phyloP scores from a whole-genome alignment of 2,888 invertebrate species.

The Catocala fraxini region DNA sequence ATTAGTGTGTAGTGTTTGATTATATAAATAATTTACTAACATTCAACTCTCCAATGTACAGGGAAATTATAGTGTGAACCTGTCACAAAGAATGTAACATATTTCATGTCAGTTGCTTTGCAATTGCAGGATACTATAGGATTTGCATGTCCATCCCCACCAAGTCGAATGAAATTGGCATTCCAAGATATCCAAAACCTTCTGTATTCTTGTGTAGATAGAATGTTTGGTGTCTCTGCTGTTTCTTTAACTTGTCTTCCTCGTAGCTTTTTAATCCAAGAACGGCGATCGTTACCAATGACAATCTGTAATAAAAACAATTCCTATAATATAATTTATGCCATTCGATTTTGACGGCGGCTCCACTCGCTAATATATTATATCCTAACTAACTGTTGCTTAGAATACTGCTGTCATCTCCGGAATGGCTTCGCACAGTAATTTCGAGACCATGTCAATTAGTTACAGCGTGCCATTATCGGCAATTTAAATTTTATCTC shows the following conservation, averaged over 20 bases:
- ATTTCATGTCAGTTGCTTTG: conserved; percentile 53
- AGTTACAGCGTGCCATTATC: too few relatives aligned
- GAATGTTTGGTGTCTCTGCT: conserved; percentile 74
- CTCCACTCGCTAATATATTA: too few relatives aligned
- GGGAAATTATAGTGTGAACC: conserved; percentile 22
- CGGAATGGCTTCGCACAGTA: too few relatives aligned
- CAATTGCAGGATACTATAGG: conserved; percentile 54
- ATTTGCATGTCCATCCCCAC: conserved; percentile 68
- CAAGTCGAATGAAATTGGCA: conserved; percentile 71
- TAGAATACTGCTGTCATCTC: too few relatives aligned
- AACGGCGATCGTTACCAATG: conserved; percentile 53
- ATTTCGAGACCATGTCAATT: too few relatives aligned
- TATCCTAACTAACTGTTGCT: too few relatives aligned
- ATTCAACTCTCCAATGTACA: conserved; percentile 63
- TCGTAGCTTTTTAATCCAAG: conserved; percentile 53
- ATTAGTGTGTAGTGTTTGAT: neutral
- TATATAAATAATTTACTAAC: conserved; percentile 52
- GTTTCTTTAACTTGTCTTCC: conserved; percentile 33
- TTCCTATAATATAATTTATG: too few relatives aligned
- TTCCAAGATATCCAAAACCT: conserved; percentile 85
- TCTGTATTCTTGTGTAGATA: conserved; percentile 73
- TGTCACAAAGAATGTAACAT: conserved; percentile 56
- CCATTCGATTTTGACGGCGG: too few relatives aligned
- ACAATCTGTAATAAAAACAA: conserved; percentile 51
- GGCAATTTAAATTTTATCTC: too few relatives aligned